Base-by-base conservation (phyloP, 2,113 vertebrate species). In the Notarius lentiginosus region DNA sequence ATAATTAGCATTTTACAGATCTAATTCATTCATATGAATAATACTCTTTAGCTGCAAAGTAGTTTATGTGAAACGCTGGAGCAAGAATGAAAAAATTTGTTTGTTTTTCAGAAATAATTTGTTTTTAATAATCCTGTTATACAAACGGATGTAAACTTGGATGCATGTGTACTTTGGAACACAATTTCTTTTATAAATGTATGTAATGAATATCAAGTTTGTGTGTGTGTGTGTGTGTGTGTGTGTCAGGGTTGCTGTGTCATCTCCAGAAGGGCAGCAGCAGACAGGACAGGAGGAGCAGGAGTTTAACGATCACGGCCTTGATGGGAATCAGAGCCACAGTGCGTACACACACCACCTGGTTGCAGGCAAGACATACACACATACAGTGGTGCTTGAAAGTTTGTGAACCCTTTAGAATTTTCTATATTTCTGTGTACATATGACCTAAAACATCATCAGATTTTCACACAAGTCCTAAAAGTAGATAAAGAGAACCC, bases 221-320 rank as follows among this genome's bases (percentile, higher is more conserved):
- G 12, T 70, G 61, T 81, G 30, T 70, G 7, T 70, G 24, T 60
- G 61, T 55, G 60, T 81, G 79, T 84, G 84, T 68, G 60, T 89
- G 61, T 86, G 49, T 30, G 34, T 87, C 85, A 95, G 95, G 91
- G 89, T 88, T 87, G 94, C 93, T 8, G 14, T 94, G 18, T 90
- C 94, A 22, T 90, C 86, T 0, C 89, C 89, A 30, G 92, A 92
- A 18, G 79, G 53, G 0, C 90, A 87, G 84, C 85, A 85, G 86
- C 89, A 89, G 88, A 92, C 91, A 89, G 94, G 92, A 82, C 93
- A 92, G 82, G 94, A 95, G 77, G 94, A 94, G 65, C 93, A 93
- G 0, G 94, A 94, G 22, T 20, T 86, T 8, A 81, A 51, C 68
- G 88, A 91, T 53, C 90, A 86, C 63, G 87, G 91, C 18, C 51